Evolutionary conservation across 1,140 invertebrate genomes (phyloP).

Genomic region (Mercenaria mercenaria): DNA sequence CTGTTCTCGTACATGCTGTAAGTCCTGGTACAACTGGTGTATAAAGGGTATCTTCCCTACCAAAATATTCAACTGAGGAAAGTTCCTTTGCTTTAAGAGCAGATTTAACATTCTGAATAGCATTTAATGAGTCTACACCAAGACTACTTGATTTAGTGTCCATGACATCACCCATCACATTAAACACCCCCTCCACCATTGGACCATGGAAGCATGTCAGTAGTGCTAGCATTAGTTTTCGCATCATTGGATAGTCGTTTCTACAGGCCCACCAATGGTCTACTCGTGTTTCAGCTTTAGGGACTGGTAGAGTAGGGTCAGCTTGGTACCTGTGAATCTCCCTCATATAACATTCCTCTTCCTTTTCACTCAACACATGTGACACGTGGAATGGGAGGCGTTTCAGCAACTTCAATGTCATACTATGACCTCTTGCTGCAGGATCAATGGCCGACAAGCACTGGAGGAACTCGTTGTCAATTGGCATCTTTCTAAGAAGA

Average conservation of each 20-base stretch:
- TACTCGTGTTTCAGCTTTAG: not conserved
- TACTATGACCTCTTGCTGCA: not conserved
- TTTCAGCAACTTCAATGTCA: not conserved
- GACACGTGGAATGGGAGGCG: not conserved
- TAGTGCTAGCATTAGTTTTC: not conserved
- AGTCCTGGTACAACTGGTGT: no score
- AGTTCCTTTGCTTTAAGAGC: not conserved
- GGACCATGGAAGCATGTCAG: constrained; percentile 58
- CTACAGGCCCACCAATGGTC: constrained; percentile 15
- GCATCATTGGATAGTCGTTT: constrained; percentile 22
- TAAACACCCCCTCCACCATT: constrained; percentile 25
- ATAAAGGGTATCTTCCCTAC: not conserved
- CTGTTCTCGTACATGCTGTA: no score
- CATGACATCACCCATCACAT: constrained; percentile 55
- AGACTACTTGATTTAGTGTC: constrained; percentile 1
- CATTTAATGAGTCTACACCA: not conserved
- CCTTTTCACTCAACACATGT: not conserved
- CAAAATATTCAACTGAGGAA: constrained; percentile 6
- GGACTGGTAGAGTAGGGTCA: not conserved
- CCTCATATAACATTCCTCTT: not conserved
- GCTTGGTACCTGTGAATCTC: not conserved
- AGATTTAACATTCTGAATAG: constrained; percentile 49
- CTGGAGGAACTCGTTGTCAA: not conserved
- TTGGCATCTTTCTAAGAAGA: not conserved
- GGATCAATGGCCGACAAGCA: not conserved